A percentile compares a stretch with the other conserved stretches of the same genome.
Evolutionary conservation across 1,140 invertebrate genomes (phyloP).

Genomic region (Cherax quadricarinatus): DNA sequence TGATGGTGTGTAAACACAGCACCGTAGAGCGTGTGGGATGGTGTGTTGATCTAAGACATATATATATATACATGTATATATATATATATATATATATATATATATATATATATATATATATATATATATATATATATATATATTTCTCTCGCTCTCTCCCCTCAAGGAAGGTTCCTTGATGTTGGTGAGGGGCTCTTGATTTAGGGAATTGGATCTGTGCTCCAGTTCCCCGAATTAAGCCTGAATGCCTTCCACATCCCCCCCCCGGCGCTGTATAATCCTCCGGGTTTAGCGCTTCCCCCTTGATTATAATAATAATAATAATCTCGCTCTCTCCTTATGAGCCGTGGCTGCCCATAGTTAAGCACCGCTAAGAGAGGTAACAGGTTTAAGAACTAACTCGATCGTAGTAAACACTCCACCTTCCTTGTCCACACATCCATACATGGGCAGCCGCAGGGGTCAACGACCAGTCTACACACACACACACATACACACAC

Average conservation of each 20-base stretch:
- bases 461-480: neutral
- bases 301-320: no score
- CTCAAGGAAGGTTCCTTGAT: no score
- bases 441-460: neutral
- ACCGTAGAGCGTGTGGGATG: no score
- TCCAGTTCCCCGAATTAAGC: no score
- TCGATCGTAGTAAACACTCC: neutral
- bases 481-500: slow-evolving; percentile 32
- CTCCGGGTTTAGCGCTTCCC: no score
- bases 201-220: no score
- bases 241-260: no score
- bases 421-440: neutral
- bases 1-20: no score
- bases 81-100: neutral
- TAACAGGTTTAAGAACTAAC: neutral
- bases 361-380: neutral
- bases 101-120: neutral
- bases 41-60: neutral
- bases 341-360: neutral
- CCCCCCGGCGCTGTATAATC: no score
- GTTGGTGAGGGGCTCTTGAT: no score
- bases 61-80: neutral
- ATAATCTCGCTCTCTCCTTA: no score
- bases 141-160: neutral
- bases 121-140: neutral